Evolutionary conservation across 2,797 vertebrate genomes (phyloP).

Genomic region (Myotis daubentonii): DNA sequence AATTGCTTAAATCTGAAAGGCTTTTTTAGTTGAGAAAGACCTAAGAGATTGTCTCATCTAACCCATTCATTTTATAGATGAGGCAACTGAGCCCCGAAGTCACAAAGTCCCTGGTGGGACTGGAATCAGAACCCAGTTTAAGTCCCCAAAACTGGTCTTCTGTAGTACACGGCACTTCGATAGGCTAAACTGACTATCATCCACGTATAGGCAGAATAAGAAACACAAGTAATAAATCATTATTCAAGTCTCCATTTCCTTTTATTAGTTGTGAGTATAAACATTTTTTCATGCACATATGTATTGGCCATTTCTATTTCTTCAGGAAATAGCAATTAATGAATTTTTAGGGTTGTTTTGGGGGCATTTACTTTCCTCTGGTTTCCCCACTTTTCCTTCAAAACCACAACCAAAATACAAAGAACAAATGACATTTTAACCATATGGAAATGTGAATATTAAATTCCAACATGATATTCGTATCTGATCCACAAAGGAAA

Average conservation of each 20-base stretch:
- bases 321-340: not conserved
- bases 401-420: slow-evolving; percentile 22
- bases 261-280: not conserved
- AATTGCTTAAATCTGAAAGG: not conserved
- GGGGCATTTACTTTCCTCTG: not conserved
- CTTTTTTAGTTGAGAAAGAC: not conserved
- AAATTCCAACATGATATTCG: not conserved
- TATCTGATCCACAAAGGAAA: not conserved
- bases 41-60: not conserved
- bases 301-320: not conserved
- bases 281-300: not conserved
- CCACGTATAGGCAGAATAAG: not conserved
- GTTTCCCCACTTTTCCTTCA: not conserved
- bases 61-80: not conserved
- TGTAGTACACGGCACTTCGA: fast-evolving
- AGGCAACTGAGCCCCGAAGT: not conserved
- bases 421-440: not conserved
- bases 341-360: not conserved
- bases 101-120: not conserved
- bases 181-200: not conserved
- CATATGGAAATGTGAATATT: not conserved
- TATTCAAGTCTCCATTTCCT: not conserved
- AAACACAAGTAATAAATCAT: not conserved
- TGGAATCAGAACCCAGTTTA: not conserved
- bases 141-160: not conserved